Evolutionary conservation across 2,797 vertebrate species (phyloP).

Genomic region (Oryzias sinensis): DNA sequence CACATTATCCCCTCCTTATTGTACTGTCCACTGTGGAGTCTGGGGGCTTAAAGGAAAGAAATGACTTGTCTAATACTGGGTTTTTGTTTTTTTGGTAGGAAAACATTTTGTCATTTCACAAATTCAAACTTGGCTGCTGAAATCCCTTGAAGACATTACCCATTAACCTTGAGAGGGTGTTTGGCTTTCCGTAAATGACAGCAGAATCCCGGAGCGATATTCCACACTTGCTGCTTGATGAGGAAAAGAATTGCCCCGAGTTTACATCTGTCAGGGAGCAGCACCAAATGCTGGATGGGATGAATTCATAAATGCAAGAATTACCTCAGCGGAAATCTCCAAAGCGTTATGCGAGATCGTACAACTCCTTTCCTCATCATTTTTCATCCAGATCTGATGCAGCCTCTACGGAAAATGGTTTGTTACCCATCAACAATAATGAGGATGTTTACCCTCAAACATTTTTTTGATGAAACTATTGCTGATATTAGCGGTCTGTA

Average conservation of each 20-base stretch:
- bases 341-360: not conserved
- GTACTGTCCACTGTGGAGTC: slow-evolving; percentile 28
- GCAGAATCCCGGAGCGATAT: slow-evolving; percentile 36
- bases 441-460: too few relatives aligned
- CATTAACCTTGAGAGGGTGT: slow-evolving; percentile 74
- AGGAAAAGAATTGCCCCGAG: slow-evolving; percentile 47
- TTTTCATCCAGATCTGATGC: too few relatives aligned
- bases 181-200: slow-evolving; percentile 51
- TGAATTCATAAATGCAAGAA: slow-evolving; percentile 16
- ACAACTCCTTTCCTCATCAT: too few relatives aligned
- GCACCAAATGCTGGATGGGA: slow-evolving; percentile 42
- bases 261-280: slow-evolving; percentile 43
- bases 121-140: slow-evolving; percentile 25
- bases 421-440: too few relatives aligned
- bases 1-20: slow-evolving; percentile 19
- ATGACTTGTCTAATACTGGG: slow-evolving; percentile 6
- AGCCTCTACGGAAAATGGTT: too few relatives aligned
- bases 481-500: too few relatives aligned
- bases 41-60: not conserved
- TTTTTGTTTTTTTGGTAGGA: not conserved
- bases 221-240: slow-evolving; percentile 50
- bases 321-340: slow-evolving; percentile 29
- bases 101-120: slow-evolving; percentile 49
- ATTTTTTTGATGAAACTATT: too few relatives aligned
- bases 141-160: slow-evolving; percentile 65